These are phyloP conservation scores for Octonoba sinensis DNA, from an alignment of 2,888 invertebrate species.

Conservation along the genomic window DNA sequence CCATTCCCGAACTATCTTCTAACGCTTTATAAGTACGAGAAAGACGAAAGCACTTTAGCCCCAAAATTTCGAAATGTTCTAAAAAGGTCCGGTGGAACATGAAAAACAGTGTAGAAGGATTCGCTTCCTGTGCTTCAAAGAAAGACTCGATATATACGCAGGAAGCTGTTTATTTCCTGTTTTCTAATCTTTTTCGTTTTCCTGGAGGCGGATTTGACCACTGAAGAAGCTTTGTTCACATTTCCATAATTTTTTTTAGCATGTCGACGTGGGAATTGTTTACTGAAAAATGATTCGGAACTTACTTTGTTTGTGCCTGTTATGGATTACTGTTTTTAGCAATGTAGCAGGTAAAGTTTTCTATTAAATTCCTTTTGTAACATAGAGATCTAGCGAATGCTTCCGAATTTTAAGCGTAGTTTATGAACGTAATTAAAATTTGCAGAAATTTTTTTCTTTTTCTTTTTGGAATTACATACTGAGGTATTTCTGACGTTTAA, in stretches of 20 bases:
- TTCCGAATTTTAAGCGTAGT: no score
- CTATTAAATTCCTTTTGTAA: neutral
- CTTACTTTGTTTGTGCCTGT: neutral
- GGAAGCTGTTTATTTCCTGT: constrained; percentile 36
- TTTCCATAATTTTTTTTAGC: neutral
- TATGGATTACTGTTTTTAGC: neutral
- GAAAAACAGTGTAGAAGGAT: neutral
- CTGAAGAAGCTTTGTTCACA: neutral
- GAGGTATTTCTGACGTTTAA: no score
- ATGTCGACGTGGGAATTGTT: neutral
- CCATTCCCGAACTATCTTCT: no score
- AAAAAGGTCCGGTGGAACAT: no score
- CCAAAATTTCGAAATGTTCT: no score
- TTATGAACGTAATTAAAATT: no score
- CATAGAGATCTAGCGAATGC: no score
- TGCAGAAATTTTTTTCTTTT: neutral
- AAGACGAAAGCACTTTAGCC: neutral
- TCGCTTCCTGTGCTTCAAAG: neutral
- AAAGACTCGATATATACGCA: neutral
- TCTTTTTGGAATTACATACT: neutral
- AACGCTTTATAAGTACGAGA: neutral
- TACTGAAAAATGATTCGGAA: neutral
- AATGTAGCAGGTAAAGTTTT: constrained; percentile 1
- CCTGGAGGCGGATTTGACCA: neutral
- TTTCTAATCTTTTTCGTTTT: constrained; percentile 22